These are phyloP conservation scores for Aurelia sp. DNA, from an alignment of 30 jellyfish, hydroid and myxozoan genomes.

Conservation along the genomic window DNA sequence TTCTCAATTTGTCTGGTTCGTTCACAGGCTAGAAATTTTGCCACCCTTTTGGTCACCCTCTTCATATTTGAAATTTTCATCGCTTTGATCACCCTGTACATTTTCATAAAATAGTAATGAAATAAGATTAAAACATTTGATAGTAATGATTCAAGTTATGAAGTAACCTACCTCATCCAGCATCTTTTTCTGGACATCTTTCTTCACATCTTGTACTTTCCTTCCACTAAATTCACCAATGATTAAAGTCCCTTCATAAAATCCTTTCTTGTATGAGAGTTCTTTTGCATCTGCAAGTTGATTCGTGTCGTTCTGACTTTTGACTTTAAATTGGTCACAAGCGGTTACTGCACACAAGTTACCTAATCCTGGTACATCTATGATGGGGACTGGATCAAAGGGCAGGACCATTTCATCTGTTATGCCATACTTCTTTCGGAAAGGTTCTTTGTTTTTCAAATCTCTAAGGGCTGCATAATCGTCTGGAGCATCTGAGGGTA, in stretches of 20 bases:
- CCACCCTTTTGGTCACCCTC: too few species aligned
- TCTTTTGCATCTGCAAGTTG: conserved; percentile 98
- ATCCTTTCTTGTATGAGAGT: conserved; percentile 90
- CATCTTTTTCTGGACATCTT: conserved; percentile 77
- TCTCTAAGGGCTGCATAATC: conserved; percentile 99
- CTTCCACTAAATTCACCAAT: conserved; percentile 85
- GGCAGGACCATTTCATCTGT: conserved; percentile 98
- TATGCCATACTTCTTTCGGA: conserved; percentile 86
- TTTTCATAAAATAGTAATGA: background rate
- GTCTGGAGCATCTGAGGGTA: conserved; percentile 99
- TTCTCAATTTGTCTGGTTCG: too few species aligned
- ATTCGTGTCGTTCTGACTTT: conserved; percentile 93
- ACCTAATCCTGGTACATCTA: conserved; percentile 95
- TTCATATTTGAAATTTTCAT: background rate
- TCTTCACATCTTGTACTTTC: conserved; percentile 97
- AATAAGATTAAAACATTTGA: background rate
- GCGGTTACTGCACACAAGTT: conserved; percentile 90
- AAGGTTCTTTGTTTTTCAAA: conserved; percentile 91
- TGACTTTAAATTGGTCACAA: conserved; percentile 93
- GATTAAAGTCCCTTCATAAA: conserved; percentile 87
- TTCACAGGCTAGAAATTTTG: too few species aligned
- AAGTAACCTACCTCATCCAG: conserved; percentile 69
- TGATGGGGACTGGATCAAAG: conserved; percentile 90
- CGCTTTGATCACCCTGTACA: background rate
- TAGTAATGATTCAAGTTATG: background rate